Evolutionary conservation across 2,113 vertebrate genomes (phyloP).

Genomic region (Delphinapterus leucas): DNA sequence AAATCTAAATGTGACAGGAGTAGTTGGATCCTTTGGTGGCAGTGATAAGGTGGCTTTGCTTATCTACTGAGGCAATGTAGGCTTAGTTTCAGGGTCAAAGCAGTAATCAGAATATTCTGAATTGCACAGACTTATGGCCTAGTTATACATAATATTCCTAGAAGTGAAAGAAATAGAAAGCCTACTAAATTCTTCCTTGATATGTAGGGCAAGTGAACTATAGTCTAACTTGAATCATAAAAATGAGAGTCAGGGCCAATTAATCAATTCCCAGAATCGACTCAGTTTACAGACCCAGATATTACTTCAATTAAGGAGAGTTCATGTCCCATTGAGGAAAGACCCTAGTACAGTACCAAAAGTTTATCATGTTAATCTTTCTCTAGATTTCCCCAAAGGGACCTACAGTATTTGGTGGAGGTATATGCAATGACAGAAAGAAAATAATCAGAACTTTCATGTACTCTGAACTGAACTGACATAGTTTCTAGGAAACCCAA

Average conservation of each 20-base stretch:
- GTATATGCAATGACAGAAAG: background rate
- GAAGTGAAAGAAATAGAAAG: background rate
- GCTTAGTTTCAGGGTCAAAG: background rate
- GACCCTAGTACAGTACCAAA: background rate
- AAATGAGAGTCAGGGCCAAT: background rate
- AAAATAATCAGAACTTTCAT: background rate
- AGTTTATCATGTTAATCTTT: background rate
- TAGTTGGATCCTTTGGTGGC: background rate
- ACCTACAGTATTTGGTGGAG: background rate
- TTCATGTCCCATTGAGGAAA: too few species aligned
- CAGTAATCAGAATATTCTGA: background rate
- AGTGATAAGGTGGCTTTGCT: background rate
- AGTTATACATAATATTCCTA: background rate
- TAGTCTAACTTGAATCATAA: background rate
- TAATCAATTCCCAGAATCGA: background rate
- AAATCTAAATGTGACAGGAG: background rate
- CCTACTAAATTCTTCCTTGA: background rate
- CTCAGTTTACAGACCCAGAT: background rate
- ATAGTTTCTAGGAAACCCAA: background rate
- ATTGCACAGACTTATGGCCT: background rate
- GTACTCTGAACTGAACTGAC: background rate
- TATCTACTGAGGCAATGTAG: background rate
- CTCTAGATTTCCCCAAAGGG: background rate
- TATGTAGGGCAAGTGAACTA: background rate
- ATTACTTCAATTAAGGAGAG: background rate